Base-by-base conservation (phyloP, 1,140 invertebrate genomes). In the Zophobas atratus region DNA sequence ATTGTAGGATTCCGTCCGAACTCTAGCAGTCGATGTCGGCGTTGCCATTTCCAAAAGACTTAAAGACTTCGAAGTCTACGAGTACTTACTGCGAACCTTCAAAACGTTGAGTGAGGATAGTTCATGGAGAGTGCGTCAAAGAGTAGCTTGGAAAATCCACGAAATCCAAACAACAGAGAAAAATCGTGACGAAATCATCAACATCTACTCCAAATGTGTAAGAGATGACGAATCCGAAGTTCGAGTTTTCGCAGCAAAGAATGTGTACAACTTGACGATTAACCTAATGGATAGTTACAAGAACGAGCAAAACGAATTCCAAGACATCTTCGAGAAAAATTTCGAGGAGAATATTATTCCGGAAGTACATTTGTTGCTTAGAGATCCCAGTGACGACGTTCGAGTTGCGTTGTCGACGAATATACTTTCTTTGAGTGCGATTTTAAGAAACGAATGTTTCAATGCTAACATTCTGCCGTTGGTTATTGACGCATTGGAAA, bases 51-150 rank as follows among this genome's bases (percentile, higher is more conserved):
- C 80, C 2, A 73, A 72, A 46, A 77, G 77, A 56, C 46, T 84
- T 5, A 80, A 71, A 41, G 77, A 82, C 33, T 73, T 79, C 1
- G 79, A 79, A 60, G 75, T 84, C 0, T 76, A 82, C 39, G 81
- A 84, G 56, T 76, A 71, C 5, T 79, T 85, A 2, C 77, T 84
- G 8, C 73, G 78, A 53, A 82, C 79, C 32, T 55, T 86, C 8
- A 76, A 78, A 39, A 51, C 77, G 43, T 48, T 80, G 6, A 43
- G 46, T 39, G 84, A 77, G 41, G 78, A 82, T 43, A 20, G 53
- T 5, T 84, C 83, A 8, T 85, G 84, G 85, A 84, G 79, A 70
- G 75, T 84, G 2, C 78, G 83, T 20, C 81, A 83, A 73, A 75
- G 77, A 32, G 39, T 85, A 2, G 82, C 84, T 1, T 51, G 46